Evolutionary conservation across 2,797 vertebrate genomes (phyloP).

Genomic region (Gambelia wislizenii): DNA sequence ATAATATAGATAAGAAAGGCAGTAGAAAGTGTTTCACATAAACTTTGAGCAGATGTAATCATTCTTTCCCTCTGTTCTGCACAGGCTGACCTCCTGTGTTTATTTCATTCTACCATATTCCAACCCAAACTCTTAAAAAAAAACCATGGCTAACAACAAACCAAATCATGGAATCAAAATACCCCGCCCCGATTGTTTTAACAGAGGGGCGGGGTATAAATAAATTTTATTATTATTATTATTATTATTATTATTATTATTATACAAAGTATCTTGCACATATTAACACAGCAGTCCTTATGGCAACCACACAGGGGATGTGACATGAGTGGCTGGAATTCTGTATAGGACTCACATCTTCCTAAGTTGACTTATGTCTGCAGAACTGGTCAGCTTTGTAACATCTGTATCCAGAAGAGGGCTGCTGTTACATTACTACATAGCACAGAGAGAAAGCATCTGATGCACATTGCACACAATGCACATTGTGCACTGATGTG

Average conservation of each 20-base stretch:
- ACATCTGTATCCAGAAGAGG: too few species aligned
- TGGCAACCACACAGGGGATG: not conserved
- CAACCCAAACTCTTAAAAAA: not conserved
- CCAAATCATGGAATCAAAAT: not conserved
- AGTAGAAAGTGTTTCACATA: conserved; percentile 2
- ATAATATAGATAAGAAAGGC: conserved; percentile 33
- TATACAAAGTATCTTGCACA: not conserved
- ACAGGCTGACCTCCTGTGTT: not conserved
- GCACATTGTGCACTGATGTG: too few species aligned
- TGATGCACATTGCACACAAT: too few species aligned
- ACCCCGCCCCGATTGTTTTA: too few species aligned
- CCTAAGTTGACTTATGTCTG: too few species aligned
- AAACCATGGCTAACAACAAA: not conserved
- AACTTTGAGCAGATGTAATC: fast-evolving
- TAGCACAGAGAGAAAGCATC: too few species aligned
- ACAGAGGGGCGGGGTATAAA: too few species aligned
- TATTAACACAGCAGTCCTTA: not conserved
- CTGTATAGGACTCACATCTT: too few species aligned
- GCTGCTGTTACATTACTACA: too few species aligned
- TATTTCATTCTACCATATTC: not conserved
- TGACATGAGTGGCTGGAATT: too few species aligned
- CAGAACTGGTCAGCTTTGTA: too few species aligned
- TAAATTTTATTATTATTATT: too few species aligned
- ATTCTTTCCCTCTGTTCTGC: not conserved
- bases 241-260: not conserved